A percentile compares a stretch with the other conserved stretches of the same genome.
phyloP scores from a whole-genome alignment of 2,113 vertebrate genomes.

The Hemiscyllium ocellatum region DNA sequence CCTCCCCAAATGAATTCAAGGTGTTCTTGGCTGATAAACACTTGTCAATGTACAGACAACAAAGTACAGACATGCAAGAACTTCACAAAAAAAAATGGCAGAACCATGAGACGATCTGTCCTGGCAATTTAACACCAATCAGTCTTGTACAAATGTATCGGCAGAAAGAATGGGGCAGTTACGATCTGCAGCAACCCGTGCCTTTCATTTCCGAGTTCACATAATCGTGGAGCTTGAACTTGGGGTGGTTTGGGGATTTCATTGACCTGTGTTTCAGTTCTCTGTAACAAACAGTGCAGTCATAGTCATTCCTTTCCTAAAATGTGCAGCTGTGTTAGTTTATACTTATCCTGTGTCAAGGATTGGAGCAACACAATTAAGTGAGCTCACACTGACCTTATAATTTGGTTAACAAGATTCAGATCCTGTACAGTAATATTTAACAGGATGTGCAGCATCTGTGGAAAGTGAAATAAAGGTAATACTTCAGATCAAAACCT shows the following conservation, averaged over 20 bases:
- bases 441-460: neutral
- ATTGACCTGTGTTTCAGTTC: slow-evolving; percentile 77
- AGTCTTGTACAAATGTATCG: slow-evolving; percentile 8
- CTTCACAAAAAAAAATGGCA: slow-evolving; percentile 30
- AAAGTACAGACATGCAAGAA: slow-evolving; percentile 39
- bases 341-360: neutral
- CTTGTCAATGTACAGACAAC: slow-evolving; percentile 34
- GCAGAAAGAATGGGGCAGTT: slow-evolving; percentile 40
- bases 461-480: neutral
- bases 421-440: neutral
- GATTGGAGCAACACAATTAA: neutral
- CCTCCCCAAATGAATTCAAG: neutral
- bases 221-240: slow-evolving; percentile 83
- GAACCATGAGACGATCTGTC: neutral
- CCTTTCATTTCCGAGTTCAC: slow-evolving; percentile 72
- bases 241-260: slow-evolving; percentile 69
- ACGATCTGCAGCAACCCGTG: slow-evolving; percentile 73
- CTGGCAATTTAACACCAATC: slow-evolving; percentile 13
- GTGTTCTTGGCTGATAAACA: slow-evolving; percentile 24
- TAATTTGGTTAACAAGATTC: neutral
- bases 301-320: neutral
- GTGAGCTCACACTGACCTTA: neutral
- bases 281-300: slow-evolving; percentile 48
- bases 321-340: neutral
- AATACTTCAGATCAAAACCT: neutral